Conservation (phyloP, 2,113 vertebrate species). For the Macrotus californicus region DNA sequence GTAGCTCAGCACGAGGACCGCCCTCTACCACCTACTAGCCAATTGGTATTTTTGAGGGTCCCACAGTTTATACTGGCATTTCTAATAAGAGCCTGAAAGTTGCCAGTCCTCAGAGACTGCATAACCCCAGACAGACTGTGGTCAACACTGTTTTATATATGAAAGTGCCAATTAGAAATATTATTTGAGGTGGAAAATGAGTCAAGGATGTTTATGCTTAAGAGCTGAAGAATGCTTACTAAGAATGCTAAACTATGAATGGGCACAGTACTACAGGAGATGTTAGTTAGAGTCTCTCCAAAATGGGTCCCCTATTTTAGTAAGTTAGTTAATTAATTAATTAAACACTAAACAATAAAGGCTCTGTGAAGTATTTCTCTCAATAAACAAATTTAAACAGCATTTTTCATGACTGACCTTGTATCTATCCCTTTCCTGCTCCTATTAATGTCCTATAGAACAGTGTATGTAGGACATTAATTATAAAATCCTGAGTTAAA, state of each 20-base stretch:
- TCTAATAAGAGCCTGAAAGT: background rate
- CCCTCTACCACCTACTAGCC: background rate
- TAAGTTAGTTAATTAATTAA: background rate
- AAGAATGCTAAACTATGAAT: background rate
- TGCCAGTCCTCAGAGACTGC: background rate
- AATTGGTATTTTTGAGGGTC: background rate
- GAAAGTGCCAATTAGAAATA: background rate
- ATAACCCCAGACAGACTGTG: background rate
- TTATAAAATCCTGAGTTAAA: conserved; percentile 2
- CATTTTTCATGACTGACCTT: background rate
- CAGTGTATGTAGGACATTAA: background rate
- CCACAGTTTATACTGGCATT: background rate
- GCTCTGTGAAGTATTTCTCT: background rate
- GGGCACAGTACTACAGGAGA: background rate
- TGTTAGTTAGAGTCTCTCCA: background rate
- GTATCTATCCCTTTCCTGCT: too few relatives aligned
- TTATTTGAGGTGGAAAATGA: background rate
- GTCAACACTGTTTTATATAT: background rate
- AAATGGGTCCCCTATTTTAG: background rate
- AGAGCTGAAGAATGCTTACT: background rate
- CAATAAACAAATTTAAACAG: background rate
- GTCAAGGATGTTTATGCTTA: background rate
- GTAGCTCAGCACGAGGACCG: background rate
- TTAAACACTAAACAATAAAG: background rate
- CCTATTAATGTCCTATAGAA: background rate